Evolutionary conservation across 2,113 vertebrate species (phyloP), one percentile per base, ranked within the genome.

Genomic region (Diglossa brunneiventris): DNA sequence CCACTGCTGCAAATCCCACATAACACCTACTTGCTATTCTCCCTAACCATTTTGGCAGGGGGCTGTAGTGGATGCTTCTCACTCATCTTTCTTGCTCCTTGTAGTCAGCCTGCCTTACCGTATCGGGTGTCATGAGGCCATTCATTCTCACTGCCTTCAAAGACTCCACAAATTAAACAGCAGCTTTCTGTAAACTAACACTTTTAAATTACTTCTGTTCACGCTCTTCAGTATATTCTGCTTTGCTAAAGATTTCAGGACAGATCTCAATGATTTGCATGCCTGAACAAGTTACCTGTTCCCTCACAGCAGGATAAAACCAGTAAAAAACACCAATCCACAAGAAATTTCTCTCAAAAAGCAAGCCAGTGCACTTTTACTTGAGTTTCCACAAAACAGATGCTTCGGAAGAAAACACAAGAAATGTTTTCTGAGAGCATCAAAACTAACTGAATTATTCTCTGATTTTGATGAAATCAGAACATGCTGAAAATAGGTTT

Each of bases 171-270:
- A 91, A 90, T 87, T 85, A 87, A 95, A 63, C 41, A 82, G 39
- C 22, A 87, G 13, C n/a, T 74, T 89, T 91, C 82, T 77, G 46
- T 80, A 95, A 85, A 62, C 72, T 70, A 91, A 85, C 89, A 92
- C 94, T 81, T 97, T 61, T 13, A 87, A 92, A 96, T 97, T 95
- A 72, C 68, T 95, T 96, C 47, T 83, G 4, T 83, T 94, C 90
- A 88, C 83, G 94, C 84, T 92, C 87, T 31, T 39, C 63, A 83
- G 17, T 21, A 81, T 85, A 59, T 92, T 90, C 77, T 79, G 18
- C 15, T 78, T 92, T 91, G 21, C 56, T 94, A 49, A 93, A 86
- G 9, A 44, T 73, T 94, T 91, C 52, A 52, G 41, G 46, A 61
- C 7, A 81, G 33, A 73, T 80, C 52, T 95, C 75, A 88, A 37